A percentile compares a stretch with the other conserved stretches of the same genome.
Conservation (phyloP, 2,797 vertebrate species). For the Heteromormyrus szaboi region DNA sequence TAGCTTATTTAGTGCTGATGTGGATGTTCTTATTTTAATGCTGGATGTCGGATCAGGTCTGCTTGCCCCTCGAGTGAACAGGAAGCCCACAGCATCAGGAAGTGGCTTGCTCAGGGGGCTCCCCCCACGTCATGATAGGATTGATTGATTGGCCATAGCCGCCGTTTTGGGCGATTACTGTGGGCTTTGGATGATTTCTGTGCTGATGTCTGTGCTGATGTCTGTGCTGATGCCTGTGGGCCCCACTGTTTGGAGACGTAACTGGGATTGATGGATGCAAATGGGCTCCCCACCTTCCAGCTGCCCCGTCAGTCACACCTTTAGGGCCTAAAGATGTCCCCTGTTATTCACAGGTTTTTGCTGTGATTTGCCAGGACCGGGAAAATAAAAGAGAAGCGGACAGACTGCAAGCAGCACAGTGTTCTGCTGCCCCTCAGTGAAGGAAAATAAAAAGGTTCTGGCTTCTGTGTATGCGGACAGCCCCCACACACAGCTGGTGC, state of each 20-base stretch:
- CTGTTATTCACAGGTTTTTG: not conserved
- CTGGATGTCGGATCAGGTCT: not conserved
- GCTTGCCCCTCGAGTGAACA: not conserved
- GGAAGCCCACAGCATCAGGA: not conserved
- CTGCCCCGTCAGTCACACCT: not conserved
- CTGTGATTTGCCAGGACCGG: not conserved
- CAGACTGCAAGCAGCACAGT: not conserved
- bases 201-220: conserved; percentile 4
- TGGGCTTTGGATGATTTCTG: not conserved
- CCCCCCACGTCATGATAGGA: not conserved
- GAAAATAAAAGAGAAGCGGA: not conserved
- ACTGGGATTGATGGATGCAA: not conserved
- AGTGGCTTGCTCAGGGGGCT: not conserved
- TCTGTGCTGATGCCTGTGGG: not conserved
- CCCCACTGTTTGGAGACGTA: not conserved
- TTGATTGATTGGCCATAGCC: not conserved
- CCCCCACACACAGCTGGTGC: not conserved
- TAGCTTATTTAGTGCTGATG: not conserved
- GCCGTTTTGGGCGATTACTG: not conserved
- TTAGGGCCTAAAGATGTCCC: not conserved
- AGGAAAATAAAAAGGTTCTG: not conserved
- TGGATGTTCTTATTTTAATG: not conserved
- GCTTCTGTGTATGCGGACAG: not conserved
- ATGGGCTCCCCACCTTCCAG: not conserved
- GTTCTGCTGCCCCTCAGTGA: not conserved